Conservation (phyloP, 1,140 invertebrate species). For the Ceratina japonica region DNA sequence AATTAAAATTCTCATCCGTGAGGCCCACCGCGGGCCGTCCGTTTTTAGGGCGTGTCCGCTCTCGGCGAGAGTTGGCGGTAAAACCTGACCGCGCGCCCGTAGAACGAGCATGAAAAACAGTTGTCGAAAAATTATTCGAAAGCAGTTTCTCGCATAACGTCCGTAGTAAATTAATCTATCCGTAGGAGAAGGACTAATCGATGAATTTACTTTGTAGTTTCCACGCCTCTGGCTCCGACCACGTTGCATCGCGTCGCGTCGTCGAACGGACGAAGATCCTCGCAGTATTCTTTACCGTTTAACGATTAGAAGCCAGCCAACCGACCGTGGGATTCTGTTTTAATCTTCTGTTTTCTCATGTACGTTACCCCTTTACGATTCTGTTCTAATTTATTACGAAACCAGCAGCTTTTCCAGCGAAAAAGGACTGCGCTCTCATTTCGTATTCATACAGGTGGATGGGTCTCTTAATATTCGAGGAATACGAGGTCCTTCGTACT, state of each 20-base stretch:
- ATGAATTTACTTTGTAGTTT: constrained; percentile 41
- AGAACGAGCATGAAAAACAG: neutral
- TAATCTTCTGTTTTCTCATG: neutral
- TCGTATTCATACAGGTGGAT: constrained; percentile 57
- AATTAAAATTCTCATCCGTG: constrained; percentile 74
- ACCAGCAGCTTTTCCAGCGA: constrained; percentile 57
- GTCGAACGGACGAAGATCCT: no score
- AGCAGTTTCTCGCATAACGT: neutral
- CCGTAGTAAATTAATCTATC: constrained; percentile 25
- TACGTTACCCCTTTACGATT: constrained; percentile 45
- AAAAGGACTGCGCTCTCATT: constrained; percentile 48
- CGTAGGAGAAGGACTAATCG: constrained; percentile 12
- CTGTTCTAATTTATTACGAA: constrained; percentile 59
- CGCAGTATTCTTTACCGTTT: constrained; percentile 59
- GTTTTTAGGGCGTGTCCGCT: constrained; percentile 65
- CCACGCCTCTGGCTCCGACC: constrained; percentile 4
- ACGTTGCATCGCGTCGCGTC: no score
- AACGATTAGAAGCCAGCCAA: constrained; percentile 61
- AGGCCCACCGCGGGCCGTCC: constrained; percentile 50
- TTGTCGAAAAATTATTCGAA: constrained; percentile 31
- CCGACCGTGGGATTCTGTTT: constrained; percentile 48
- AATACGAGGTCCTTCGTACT: constrained; percentile 37
- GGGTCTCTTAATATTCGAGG: constrained; percentile 57
- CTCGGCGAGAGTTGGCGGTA: constrained; percentile 4
- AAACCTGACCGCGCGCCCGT: neutral